Conservation (phyloP, 2,113 vertebrate species). For the Oncorhynchus tshawytscha region DNA sequence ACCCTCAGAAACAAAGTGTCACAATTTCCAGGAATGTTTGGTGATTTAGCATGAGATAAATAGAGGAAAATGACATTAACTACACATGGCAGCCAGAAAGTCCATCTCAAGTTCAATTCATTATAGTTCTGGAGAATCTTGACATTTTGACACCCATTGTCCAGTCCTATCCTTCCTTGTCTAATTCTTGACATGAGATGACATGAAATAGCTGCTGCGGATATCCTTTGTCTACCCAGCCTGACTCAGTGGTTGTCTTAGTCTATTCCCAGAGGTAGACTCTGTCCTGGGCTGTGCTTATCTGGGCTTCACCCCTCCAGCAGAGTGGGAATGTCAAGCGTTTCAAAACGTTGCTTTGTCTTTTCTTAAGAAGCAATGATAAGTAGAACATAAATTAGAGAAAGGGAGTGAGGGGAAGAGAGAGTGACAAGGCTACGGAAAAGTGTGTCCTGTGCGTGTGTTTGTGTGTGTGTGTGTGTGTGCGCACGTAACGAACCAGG, state of each 20-base stretch:
- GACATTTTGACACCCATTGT: neutral
- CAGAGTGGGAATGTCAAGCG: neutral
- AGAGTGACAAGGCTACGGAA: neutral
- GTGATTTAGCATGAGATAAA: too few species aligned
- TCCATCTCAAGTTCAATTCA: too few species aligned
- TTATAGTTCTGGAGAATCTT: neutral
- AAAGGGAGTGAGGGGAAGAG: neutral
- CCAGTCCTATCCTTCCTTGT: neutral
- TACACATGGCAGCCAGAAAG: too few species aligned
- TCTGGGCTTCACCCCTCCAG: neutral
- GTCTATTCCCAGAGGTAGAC: neutral
- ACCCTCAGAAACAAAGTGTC: too few species aligned
- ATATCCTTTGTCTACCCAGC: neutral
- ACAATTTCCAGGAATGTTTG: too few species aligned
- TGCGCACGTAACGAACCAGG: too few species aligned
- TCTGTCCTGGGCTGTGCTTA: neutral
- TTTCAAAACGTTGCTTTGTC: neutral
- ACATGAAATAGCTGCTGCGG: neutral
- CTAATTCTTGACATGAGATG: neutral
- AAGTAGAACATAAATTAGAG: neutral
- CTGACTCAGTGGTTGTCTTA: neutral
- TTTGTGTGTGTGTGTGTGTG: too few species aligned
- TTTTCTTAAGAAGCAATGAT: neutral
- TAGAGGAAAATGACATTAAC: too few species aligned
- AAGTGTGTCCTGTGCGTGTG: neutral